Percentiles rank a stretch among this genome's conserved stretches.
phyloP scores from a whole-genome alignment of 2,797 vertebrate genomes.

The Pipistrellus pipistrellus region DNA sequence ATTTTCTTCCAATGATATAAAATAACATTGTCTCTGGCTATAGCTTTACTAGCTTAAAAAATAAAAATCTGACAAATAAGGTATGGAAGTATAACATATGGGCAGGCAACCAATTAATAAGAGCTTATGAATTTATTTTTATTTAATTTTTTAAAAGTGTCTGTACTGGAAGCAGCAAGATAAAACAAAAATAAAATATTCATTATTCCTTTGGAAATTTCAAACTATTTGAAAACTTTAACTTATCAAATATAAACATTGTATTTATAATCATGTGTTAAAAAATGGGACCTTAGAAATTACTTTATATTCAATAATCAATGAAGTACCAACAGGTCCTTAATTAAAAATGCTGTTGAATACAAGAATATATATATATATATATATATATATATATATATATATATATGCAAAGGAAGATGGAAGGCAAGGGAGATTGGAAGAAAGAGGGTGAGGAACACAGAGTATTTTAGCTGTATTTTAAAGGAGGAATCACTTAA shows the following conservation, averaged over 20 bases:
- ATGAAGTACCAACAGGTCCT: background rate
- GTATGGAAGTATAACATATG: background rate
- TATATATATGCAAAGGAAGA: background rate
- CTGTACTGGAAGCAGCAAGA: background rate
- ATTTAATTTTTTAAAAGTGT: background rate
- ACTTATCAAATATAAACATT: background rate
- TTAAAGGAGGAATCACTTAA: background rate
- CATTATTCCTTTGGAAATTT: background rate
- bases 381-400: background rate
- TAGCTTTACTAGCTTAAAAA: background rate
- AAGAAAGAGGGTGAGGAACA: background rate
- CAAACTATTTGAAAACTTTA: background rate
- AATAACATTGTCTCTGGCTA: background rate
- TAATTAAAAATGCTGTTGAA: background rate
- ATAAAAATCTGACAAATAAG: background rate
- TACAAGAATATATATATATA: background rate
- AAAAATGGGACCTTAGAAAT: background rate
- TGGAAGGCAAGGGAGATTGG: rapidly evolving
- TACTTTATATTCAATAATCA: background rate
- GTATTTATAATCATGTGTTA: background rate
- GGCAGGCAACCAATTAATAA: background rate
- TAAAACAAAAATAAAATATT: background rate
- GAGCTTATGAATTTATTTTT: background rate
- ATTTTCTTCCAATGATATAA: background rate
- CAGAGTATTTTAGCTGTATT: background rate